Evolutionary conservation across 1,140 invertebrate genomes (phyloP).

Genomic region (Stenopsyche tienmushanensis): DNA sequence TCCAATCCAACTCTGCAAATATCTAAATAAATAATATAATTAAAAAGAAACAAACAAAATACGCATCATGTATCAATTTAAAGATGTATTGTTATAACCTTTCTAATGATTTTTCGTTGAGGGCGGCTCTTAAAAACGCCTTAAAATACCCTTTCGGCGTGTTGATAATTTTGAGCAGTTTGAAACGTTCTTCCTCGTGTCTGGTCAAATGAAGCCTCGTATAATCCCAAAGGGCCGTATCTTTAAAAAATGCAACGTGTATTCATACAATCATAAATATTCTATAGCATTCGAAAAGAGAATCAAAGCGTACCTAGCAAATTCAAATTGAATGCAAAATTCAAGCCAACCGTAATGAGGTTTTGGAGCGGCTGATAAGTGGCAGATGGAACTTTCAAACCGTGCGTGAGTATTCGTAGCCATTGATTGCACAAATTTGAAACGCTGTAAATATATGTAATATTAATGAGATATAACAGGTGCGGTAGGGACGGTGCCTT

Average conservation of each 20-base stretch:
- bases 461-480: slow-evolving; percentile 6
- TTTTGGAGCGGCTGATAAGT: slow-evolving; percentile 51
- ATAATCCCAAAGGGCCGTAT: slow-evolving; percentile 67
- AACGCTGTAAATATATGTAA: slow-evolving; percentile 52
- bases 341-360: slow-evolving; percentile 53
- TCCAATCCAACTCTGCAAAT: slow-evolving; percentile 74
- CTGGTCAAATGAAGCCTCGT: slow-evolving; percentile 73
- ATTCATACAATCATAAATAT: slow-evolving; percentile 59
- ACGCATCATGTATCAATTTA: not conserved
- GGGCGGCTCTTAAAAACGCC: slow-evolving; percentile 81
- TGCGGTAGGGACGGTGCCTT: no score
- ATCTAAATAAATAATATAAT: slow-evolving; percentile 46
- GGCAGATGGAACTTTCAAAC: slow-evolving; percentile 58
- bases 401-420: slow-evolving; percentile 71
- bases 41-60: slow-evolving; percentile 1
- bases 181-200: slow-evolving; percentile 85
- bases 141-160: slow-evolving; percentile 80
- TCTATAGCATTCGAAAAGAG: slow-evolving; percentile 30
- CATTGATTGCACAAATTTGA: slow-evolving; percentile 64
- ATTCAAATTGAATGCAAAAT: slow-evolving; percentile 54
- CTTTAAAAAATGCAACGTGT: slow-evolving; percentile 57
- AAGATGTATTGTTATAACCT: slow-evolving; percentile 56
- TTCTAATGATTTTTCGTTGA: slow-evolving; percentile 89
- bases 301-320: slow-evolving; percentile 47
- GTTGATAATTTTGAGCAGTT: slow-evolving; percentile 74